Percentiles rank a stretch among this genome's conserved stretches.
phyloP scores from a whole-genome alignment of 2,113 vertebrate genomes.

The Siphamia tubifer region DNA sequence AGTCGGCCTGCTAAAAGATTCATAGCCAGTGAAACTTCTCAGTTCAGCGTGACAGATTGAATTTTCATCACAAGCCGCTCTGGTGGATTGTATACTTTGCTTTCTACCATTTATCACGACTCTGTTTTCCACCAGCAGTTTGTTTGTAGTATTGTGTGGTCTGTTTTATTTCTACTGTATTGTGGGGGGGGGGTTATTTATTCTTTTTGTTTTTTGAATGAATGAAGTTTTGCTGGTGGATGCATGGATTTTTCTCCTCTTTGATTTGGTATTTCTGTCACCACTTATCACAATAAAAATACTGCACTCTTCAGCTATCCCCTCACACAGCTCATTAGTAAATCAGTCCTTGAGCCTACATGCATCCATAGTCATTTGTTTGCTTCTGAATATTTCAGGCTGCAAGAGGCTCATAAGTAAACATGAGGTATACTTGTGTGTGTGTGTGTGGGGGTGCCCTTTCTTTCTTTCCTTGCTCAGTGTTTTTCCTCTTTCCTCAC shows the following conservation, averaged over 20 bases:
- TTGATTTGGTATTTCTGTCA: background rate
- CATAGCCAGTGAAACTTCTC: slow-evolving; percentile 56
- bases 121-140: slow-evolving; percentile 1
- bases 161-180: background rate
- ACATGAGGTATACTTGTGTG: slow-evolving; percentile 40
- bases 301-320: background rate
- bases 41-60: slow-evolving; percentile 48
- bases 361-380: slow-evolving; percentile 17
- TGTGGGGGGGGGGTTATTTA: too few species aligned
- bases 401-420: slow-evolving; percentile 53
- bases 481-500: background rate
- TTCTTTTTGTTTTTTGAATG: background rate
- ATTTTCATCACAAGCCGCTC: slow-evolving; percentile 49
- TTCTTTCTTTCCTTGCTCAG: background rate
- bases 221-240: slow-evolving; percentile 19
- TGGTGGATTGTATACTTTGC: slow-evolving; percentile 14
- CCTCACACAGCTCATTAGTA: slow-evolving; percentile 39
- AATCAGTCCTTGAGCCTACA: slow-evolving; percentile 21
- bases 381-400: slow-evolving; percentile 17
- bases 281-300: background rate
- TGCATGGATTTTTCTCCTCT: slow-evolving; percentile 18
- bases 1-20: slow-evolving; percentile 57
- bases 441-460: background rate
- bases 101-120: background rate
- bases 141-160: slow-evolving; percentile 15